A percentile compares a stretch with the other conserved stretches of the same genome.
Conservation (phyloP, 2,797 vertebrate species). For the Emydoidea blandingii region DNA sequence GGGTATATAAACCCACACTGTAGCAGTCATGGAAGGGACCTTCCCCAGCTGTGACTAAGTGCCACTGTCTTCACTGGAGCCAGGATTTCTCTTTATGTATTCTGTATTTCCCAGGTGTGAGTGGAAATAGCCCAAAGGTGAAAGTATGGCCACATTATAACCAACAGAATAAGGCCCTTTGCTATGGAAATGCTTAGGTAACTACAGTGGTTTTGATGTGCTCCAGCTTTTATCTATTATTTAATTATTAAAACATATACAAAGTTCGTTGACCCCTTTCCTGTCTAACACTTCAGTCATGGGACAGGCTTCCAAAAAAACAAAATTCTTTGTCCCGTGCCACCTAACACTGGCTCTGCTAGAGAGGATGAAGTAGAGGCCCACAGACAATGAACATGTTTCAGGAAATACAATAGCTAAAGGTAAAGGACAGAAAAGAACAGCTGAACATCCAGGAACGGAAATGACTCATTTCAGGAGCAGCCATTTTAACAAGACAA, state of each 20-base stretch:
- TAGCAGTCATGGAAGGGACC: not conserved
- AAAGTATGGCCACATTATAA: not conserved
- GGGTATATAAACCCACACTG: not conserved
- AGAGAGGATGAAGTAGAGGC: not conserved
- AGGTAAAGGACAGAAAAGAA: not conserved
- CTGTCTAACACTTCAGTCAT: not conserved
- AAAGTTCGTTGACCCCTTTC: not conserved
- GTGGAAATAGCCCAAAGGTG: constrained; percentile 10
- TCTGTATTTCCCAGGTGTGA: constrained; percentile 20
- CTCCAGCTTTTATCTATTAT: not conserved
- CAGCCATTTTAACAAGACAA: not conserved
- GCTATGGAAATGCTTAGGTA: constrained; percentile 28
- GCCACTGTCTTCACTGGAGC: rapidly evolving
- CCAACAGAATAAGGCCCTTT: not conserved
- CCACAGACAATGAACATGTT: not conserved
- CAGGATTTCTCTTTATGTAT: not conserved
- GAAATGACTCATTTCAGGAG: constrained; percentile 24
- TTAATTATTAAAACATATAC: not conserved
- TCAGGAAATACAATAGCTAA: constrained; percentile 40
- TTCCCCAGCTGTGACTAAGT: not conserved
- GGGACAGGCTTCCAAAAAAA: rapidly evolving
- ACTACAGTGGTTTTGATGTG: not conserved
- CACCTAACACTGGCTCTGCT: rapidly evolving
- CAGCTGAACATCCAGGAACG: constrained; percentile 60
- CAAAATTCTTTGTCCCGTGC: not conserved